Percentiles rank a stretch among this genome's conserved stretches.
phyloP scores from a whole-genome alignment of 2,888 invertebrate genomes.

The Pyrochroa serraticornis region DNA sequence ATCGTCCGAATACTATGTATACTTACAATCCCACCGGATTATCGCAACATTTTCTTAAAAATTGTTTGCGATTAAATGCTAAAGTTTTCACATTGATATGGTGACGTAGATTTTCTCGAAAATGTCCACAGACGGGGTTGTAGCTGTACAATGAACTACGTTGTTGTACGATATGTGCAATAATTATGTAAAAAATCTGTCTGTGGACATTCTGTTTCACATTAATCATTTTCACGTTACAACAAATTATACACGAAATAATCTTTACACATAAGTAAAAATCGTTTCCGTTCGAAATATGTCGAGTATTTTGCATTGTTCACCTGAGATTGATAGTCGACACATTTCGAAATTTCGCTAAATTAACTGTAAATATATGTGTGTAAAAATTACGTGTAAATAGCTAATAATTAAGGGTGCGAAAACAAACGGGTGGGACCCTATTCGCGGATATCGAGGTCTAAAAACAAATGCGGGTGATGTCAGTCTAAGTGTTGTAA shows the following conservation, averaged over 20 bases:
- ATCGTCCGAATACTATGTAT: conserved; percentile 2
- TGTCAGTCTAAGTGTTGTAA: conserved; percentile 37
- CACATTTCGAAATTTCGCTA: conserved; percentile 27
- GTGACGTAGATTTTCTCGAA: conserved; percentile 35
- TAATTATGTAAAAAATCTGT: conserved; percentile 34
- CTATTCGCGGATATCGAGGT: conserved; percentile 48
- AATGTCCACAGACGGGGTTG: conserved; percentile 39
- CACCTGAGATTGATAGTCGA: conserved; percentile 41
- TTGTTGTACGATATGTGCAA: conserved; percentile 51
- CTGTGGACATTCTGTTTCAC: conserved; percentile 36
- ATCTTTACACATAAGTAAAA: conserved; percentile 11
- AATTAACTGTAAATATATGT: conserved; percentile 40
- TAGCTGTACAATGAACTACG: conserved; percentile 30
- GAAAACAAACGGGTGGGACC: conserved; percentile 42
- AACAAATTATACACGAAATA: conserved; percentile 13
- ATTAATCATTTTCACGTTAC: conserved; percentile 14
- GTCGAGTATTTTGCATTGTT: conserved; percentile 33
- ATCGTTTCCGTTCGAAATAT: conserved; percentile 31
- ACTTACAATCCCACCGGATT: not conserved
- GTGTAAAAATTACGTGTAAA: conserved; percentile 34
- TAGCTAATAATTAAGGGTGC: not conserved
- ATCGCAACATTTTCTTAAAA: conserved; percentile 16
- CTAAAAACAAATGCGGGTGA: conserved; percentile 36
- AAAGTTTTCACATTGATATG: conserved; percentile 47
- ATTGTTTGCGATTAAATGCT: conserved; percentile 22